A percentile compares a stretch with the other conserved stretches of the same genome.
Conservation (phyloP, 2,888 invertebrate genomes). For the Flexamia atlantica region DNA sequence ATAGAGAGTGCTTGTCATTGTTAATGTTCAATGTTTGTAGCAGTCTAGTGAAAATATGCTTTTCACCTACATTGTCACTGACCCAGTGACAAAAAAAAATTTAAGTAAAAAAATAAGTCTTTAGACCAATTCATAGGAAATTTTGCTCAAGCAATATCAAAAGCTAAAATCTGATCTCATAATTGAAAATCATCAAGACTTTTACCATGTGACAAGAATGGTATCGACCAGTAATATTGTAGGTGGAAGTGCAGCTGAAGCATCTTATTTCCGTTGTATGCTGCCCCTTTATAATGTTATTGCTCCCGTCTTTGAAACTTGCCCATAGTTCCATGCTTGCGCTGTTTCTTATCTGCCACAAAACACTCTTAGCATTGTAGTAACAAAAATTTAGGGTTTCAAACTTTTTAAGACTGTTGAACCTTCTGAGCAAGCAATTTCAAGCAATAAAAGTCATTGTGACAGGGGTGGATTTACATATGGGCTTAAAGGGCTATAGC, state of each 20-base stretch:
- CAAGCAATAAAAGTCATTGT: no score
- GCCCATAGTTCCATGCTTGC: conserved; percentile 21
- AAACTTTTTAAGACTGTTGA: neutral
- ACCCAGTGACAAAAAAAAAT: no score
- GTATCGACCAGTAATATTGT: neutral
- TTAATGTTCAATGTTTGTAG: no score
- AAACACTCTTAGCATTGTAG: neutral
- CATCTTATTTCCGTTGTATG: neutral
- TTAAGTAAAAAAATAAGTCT: no score
- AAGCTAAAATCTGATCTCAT: neutral
- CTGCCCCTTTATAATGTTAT: conserved; percentile 4
- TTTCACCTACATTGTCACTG: no score
- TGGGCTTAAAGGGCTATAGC: no score
- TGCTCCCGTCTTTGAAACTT: conserved; percentile 20
- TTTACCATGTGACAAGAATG: conserved; percentile 10
- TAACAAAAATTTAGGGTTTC: neutral
- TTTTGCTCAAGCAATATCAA: neutral
- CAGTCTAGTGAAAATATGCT: no score
- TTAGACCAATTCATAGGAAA: no score
- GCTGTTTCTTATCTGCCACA: neutral
- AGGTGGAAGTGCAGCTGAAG: neutral
- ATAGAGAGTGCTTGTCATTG: no score
- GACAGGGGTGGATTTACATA: no score
- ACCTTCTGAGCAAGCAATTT: no score
- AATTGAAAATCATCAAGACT: neutral